These are phyloP conservation scores for Dunckerocampus dactyliophorus DNA, from an alignment of 2,113 vertebrate species.

Conservation along the genomic window DNA sequence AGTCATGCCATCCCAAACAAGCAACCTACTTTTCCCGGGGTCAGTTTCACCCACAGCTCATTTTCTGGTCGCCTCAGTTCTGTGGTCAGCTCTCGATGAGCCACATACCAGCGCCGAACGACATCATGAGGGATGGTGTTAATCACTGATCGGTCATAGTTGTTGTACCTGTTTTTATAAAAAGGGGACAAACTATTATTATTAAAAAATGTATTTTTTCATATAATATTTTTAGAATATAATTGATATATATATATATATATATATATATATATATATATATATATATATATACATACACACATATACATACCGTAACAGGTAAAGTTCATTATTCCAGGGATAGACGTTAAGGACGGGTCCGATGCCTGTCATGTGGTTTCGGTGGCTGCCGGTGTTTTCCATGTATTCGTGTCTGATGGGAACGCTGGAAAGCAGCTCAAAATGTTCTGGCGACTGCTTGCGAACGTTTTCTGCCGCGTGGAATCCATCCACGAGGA, in stretches of 20 bases:
- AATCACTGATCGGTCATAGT: conserved; percentile 87
- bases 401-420: conserved; percentile 88
- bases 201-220: too few species aligned
- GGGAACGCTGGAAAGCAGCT: conserved; percentile 82
- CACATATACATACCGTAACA: conserved; percentile 77
- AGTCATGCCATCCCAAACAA: too few species aligned
- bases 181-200: too few species aligned
- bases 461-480: conserved; percentile 79
- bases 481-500: conserved; percentile 90
- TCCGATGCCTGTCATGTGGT: conserved; percentile 85
- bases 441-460: conserved; percentile 74
- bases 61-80: conserved; percentile 84
- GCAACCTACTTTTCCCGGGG: conserved; percentile 81
- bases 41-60: conserved; percentile 92
- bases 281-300: too few species aligned
- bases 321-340: conserved; percentile 91
- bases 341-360: conserved; percentile 85
- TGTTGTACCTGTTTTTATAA: conserved; percentile 90
- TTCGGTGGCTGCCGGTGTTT: conserved; percentile 72
- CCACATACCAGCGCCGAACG: conserved; percentile 83
- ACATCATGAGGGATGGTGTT: conserved; percentile 81
- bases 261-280: too few species aligned
- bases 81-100: conserved; percentile 80
- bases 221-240: too few species aligned
- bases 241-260: too few species aligned